These are phyloP conservation scores for Watsonalla cultraria DNA, from an alignment of 2,888 invertebrate genomes.

Conservation along the genomic window DNA sequence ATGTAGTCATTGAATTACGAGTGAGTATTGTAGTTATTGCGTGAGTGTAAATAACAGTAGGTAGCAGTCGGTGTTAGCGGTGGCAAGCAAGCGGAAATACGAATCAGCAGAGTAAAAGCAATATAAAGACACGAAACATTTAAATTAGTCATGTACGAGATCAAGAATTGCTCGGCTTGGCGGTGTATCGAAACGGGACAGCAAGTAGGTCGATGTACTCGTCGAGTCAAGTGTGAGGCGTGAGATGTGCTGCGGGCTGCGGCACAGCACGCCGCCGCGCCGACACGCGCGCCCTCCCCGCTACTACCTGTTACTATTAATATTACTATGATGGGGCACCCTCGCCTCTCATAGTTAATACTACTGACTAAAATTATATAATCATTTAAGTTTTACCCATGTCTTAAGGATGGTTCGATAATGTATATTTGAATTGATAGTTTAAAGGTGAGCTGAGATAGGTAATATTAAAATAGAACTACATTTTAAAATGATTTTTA, in stretches of 20 bases:
- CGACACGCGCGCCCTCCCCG: neutral
- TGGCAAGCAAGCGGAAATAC: constrained; percentile 32
- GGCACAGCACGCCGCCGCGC: neutral
- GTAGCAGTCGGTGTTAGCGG: constrained; percentile 19
- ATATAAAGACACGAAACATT: constrained; percentile 28
- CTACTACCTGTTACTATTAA: neutral
- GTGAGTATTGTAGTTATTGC: constrained; percentile 15
- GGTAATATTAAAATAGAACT: too few species aligned
- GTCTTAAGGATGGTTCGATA: too few species aligned
- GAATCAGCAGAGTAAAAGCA: constrained; percentile 31
- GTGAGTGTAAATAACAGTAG: constrained; percentile 25
- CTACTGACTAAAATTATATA: too few species aligned
- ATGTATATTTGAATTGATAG: too few species aligned
- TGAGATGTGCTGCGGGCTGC: neutral
- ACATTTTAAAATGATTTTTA: too few species aligned
- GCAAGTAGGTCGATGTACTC: constrained; percentile 42
- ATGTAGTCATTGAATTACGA: neutral
- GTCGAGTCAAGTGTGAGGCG: constrained; percentile 10
- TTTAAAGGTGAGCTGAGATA: too few species aligned
- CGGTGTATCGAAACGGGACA: constrained; percentile 27
- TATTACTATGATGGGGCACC: too few species aligned
- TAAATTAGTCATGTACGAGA: constrained; percentile 27
- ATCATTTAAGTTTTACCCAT: too few species aligned
- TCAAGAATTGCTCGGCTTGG: constrained; percentile 24
- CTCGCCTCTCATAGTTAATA: too few species aligned